These are phyloP conservation scores for Poeciliopsis turneri DNA, from an alignment of 2,797 vertebrate species.

Conservation along the genomic window DNA sequence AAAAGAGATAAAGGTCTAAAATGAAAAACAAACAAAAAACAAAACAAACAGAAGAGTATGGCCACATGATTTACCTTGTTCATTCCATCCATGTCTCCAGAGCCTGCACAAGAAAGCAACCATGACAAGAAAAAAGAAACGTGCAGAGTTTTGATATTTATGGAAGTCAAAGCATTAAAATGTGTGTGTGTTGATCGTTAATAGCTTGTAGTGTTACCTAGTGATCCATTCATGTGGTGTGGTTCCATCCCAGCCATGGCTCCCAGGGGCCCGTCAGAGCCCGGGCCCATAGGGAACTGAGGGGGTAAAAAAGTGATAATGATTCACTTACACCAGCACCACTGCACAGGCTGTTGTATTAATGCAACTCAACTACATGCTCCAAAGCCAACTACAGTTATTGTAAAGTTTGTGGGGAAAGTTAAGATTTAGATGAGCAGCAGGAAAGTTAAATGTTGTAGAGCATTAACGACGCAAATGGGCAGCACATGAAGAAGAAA, in stretches of 20 bases:
- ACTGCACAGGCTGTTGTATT: background rate
- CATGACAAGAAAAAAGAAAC: background rate
- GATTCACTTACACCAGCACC: constrained; percentile 23
- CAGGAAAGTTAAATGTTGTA: background rate
- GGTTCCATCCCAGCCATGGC: constrained; percentile 99
- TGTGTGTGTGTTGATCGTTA: constrained; percentile 4
- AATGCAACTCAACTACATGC: background rate
- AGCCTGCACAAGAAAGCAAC: constrained; percentile 80
- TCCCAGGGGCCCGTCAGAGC: constrained; percentile 96
- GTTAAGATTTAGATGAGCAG: background rate
- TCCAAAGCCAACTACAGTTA: background rate
- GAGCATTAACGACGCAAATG: background rate
- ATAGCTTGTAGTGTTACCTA: constrained; percentile 83
- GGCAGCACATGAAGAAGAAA: background rate
- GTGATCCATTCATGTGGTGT: constrained; percentile 98
- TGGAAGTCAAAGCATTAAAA: constrained; percentile 3
- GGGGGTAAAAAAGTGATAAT: constrained; percentile 13
- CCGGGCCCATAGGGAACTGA: constrained; percentile 97
- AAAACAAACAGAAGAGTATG: background rate
- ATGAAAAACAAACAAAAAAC: background rate
- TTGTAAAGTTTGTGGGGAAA: background rate
- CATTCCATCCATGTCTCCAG: constrained; percentile 98
- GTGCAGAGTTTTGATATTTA: background rate
- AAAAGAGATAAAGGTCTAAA: background rate
- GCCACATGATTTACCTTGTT: constrained; percentile 88